phyloP scores from a whole-genome alignment of 1,140 invertebrate species.

The Stenopsyche tienmushanensis region DNA sequence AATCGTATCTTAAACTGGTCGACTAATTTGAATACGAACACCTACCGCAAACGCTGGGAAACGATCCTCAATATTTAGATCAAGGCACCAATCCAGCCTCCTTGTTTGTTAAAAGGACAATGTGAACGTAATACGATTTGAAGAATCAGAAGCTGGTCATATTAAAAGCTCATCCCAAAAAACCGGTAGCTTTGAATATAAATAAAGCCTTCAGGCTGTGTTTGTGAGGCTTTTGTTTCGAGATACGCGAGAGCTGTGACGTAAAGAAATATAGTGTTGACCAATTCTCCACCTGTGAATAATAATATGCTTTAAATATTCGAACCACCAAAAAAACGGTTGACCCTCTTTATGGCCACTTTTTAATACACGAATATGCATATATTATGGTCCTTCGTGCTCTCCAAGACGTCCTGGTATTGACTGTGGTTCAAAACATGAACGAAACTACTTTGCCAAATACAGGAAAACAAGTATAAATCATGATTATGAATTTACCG shows the following conservation, averaged over 20 bases:
- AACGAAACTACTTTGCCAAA: too few species aligned
- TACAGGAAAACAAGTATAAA: too few species aligned
- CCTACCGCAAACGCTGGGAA: slow-evolving; percentile 3
- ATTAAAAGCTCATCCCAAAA: slow-evolving; percentile 13
- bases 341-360: too few species aligned
- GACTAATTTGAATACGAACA: not conserved
- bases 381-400: too few species aligned
- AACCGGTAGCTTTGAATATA: slow-evolving; percentile 37
- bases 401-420: too few species aligned
- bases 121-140: slow-evolving; percentile 9
- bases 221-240: not conserved
- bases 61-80: not conserved
- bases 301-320: too few species aligned
- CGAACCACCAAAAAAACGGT: too few species aligned
- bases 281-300: not conserved
- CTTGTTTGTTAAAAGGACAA: slow-evolving; percentile 32
- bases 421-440: too few species aligned
- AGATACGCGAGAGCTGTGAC: slow-evolving; percentile 5
- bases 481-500: too few species aligned
- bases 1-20: slow-evolving; percentile 24
- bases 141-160: not conserved
- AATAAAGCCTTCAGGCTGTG: slow-evolving; percentile 25
- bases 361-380: too few species aligned
- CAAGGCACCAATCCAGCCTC: not conserved
- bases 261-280: not conserved